phyloP scores from a whole-genome alignment of 1,140 invertebrate species.

The Brachionus calyciflorus region DNA sequence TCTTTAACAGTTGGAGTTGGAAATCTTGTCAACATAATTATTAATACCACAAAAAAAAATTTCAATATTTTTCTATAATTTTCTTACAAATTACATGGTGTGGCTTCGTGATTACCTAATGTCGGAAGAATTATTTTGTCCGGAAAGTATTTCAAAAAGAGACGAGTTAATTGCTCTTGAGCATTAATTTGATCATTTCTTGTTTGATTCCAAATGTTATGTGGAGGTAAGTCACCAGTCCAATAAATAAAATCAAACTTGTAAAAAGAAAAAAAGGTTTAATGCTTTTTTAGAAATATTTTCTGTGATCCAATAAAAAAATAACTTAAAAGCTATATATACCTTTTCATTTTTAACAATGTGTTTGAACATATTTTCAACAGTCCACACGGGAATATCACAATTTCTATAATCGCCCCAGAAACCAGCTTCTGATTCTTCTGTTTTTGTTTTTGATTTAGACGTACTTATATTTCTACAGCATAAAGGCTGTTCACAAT shows the following conservation, averaged over 20 bases:
- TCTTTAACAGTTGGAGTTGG: constrained; percentile 4
- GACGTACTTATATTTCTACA: constrained; percentile 64
- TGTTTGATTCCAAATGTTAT: constrained; percentile 96
- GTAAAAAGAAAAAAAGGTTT: neutral
- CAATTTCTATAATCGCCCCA: constrained; percentile 62
- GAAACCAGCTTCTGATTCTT: constrained; percentile 53
- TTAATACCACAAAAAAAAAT: no score
- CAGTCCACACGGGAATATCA: constrained; percentile 57
- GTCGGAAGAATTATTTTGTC: constrained; percentile 86
- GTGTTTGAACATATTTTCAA: constrained; percentile 16
- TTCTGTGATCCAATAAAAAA: no score
- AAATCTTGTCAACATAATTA: neutral
- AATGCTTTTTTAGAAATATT: no score
- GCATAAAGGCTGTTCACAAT: constrained; percentile 73
- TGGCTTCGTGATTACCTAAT: constrained; percentile 86
- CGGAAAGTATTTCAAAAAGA: constrained; percentile 73
- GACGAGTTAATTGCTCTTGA: constrained; percentile 73
- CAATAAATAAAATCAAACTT: constrained; percentile 82
- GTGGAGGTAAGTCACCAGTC: constrained; percentile 93
- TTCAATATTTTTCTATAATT: no score
- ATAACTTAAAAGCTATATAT: neutral
- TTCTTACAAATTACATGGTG: constrained; percentile 29
- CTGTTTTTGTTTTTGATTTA: constrained; percentile 53
- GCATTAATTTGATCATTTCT: constrained; percentile 80
- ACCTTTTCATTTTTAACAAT: constrained; percentile 52